Conservation (phyloP, 1,140 invertebrate species). For the Drosophila watanabei region DNA sequence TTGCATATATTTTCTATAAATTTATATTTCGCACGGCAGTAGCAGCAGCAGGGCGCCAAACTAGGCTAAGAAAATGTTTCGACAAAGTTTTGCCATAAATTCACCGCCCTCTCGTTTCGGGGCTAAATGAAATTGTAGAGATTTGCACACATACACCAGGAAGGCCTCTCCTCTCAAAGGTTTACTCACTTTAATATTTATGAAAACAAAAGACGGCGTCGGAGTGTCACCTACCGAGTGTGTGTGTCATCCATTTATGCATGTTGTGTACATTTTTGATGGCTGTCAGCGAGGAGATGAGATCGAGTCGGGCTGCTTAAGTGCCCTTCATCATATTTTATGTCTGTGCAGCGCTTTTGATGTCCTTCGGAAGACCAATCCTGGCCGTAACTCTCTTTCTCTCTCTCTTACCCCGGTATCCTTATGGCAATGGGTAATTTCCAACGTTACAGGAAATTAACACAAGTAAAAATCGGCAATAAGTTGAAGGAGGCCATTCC, state of each 20-base stretch:
- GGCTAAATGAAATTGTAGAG: slow-evolving; percentile 61
- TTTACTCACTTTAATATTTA: slow-evolving; percentile 78
- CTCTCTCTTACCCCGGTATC: neutral
- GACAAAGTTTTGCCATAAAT: slow-evolving; percentile 52
- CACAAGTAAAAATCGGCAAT: slow-evolving; percentile 78
- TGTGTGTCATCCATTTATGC: slow-evolving; percentile 74
- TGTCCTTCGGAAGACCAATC: slow-evolving; percentile 67
- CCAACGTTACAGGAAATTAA: slow-evolving; percentile 71
- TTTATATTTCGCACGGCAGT: slow-evolving; percentile 36
- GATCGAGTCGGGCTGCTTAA: slow-evolving; percentile 62
- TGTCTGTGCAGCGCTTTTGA: slow-evolving; percentile 63
- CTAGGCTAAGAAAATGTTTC: slow-evolving; percentile 60
- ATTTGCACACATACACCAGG: slow-evolving; percentile 37
- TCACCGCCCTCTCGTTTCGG: neutral
- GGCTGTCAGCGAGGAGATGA: slow-evolving; percentile 63
- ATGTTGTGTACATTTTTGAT: slow-evolving; percentile 79
- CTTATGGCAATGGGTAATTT: slow-evolving; percentile 29
- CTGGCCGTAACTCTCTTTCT: slow-evolving; percentile 9
- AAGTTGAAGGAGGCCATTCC: slow-evolving; percentile 40
- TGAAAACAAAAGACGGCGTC: slow-evolving; percentile 65
- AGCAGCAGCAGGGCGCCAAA: slow-evolving; percentile 26
- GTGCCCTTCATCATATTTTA: slow-evolving; percentile 82
- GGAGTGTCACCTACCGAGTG: slow-evolving; percentile 35
- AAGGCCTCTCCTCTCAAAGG: slow-evolving; percentile 38
- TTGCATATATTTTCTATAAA: slow-evolving; percentile 71